A percentile compares a stretch with the other conserved stretches of the same genome.
These are phyloP conservation scores for Mormyrus hasselquistii DNA, from an alignment of 2,797 vertebrate species.

Conservation along the genomic window DNA sequence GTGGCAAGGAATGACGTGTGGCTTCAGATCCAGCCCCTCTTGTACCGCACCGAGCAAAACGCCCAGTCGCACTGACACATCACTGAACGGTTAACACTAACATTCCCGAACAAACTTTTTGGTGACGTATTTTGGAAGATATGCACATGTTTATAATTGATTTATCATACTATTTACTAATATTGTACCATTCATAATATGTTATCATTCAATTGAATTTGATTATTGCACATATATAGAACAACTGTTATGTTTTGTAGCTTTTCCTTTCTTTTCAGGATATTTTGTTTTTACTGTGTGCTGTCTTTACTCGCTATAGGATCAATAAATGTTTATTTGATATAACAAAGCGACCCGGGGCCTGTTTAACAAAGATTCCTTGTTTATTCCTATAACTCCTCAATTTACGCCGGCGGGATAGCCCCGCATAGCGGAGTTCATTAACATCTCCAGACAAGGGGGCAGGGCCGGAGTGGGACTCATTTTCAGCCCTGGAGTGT, in stretches of 20 bases:
- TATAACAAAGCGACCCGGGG: background rate
- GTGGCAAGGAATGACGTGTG: slow-evolving; percentile 33
- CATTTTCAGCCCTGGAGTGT: too few relatives aligned
- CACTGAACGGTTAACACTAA: background rate
- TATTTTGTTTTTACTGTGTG: background rate
- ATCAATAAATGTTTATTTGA: background rate
- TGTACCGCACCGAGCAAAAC: background rate
- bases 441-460: too few relatives aligned
- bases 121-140: background rate
- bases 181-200: background rate
- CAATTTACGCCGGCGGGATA: too few relatives aligned
- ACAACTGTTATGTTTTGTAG: background rate
- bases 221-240: background rate
- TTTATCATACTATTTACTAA: background rate
- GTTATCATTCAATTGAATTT: background rate
- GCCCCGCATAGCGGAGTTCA: too few relatives aligned
- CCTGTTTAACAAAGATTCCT: background rate
- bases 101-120: background rate
- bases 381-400: background rate
- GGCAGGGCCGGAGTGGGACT: too few relatives aligned
- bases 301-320: background rate
- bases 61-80: background rate
- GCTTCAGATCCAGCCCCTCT: background rate
- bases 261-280: background rate
- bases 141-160: background rate